Base-by-base conservation (phyloP, 1,140 invertebrate species). In the Pogonus chalceus region DNA sequence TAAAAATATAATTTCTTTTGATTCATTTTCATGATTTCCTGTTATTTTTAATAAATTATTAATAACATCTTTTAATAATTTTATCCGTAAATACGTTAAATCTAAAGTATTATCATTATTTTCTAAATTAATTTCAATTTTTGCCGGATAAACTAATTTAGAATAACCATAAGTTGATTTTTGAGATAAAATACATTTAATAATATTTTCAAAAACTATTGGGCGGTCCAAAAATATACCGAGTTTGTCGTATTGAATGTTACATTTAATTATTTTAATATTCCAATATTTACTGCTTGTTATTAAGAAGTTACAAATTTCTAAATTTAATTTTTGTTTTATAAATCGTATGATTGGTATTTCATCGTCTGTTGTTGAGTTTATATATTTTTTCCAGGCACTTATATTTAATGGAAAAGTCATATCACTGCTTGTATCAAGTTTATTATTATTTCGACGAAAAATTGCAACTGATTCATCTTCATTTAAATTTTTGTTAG, bases 371-470 rank as follows among this genome's bases (percentile, higher is more conserved):
- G 14, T 52, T 53, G 50, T 14, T 58, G 21, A 18, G 61, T 52
- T 22, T 60, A 55, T 47, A 43, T 53, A 55, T 23, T 49, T 49
- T 24, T 49, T 49, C 65, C 65, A 67, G 51, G 57, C 62, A 35
- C 58, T 58, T 23, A 58, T 39, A 20, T 56, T 47, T 39, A 62
- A 46, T 20, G 65, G 63, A 54, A 67, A 65, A 59, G 65, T 68
- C 18, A 68, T 51, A 51, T 68, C 66, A n/a, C 66, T 65, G 18
- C 18, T 12, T 12, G 18, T 12, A 14, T 49, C 18, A 10, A 23
- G 23, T 23, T 23, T 23, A 49, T 23, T 23, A 23, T 49, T 23
- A 23, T 49, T 9, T 24, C 12, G 9, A 23, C 47, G 20, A 49
- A 49, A 23, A 1, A 49, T 49, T 14, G 12, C 20, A 23, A 21